Base-by-base conservation (phyloP, 2,797 vertebrate species). In the Aeoliscus strigatus region DNA sequence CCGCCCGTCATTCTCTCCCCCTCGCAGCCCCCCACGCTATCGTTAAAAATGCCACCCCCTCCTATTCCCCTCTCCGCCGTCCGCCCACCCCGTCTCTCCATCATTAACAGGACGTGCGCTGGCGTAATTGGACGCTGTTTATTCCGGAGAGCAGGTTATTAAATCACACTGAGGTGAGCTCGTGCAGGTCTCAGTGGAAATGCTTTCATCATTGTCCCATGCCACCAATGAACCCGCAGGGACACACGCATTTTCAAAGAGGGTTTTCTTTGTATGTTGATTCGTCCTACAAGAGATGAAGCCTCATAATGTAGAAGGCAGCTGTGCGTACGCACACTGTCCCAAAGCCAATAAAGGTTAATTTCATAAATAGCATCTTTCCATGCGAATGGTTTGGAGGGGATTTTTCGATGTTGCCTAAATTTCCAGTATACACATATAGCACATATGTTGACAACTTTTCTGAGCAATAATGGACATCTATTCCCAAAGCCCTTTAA, bases 61-160 rank as follows among this genome's bases (percentile, higher is more conserved):
- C 65, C 69, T 53, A 53, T 51, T 56, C 59, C 60, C 59, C 62
- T 61, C 61, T 57, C 54, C 39, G 6, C 62, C 68, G 53, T 42
- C 60, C 56, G 37, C 52, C 54, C 48, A 32, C 58, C 67, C 67
- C 54, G 70, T 81, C 76, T 73, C 79, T 80, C 80, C 75, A 70
- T 86, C 78, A 83, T 84, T 81, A 82, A 75, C 70, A 28, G 73
- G 78, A 83, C 64, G 77, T 72, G 75, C 67, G 69, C 78, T 63
- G 66, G 64, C 51, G 75, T 84, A 83, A 83, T 86, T 86, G 82
- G 80, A 66, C 53, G 58, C 79, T 84, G 82, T 84, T 86, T 86
- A 84, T 83, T 82, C 79, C 76, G 18, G 72, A 67, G 69, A 82
- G 75, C 69, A 29, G 82, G 79, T 86, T 86, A 86, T 86, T 86